Conservation (phyloP, 1,140 invertebrate genomes). For the Heliconius hermathena region DNA sequence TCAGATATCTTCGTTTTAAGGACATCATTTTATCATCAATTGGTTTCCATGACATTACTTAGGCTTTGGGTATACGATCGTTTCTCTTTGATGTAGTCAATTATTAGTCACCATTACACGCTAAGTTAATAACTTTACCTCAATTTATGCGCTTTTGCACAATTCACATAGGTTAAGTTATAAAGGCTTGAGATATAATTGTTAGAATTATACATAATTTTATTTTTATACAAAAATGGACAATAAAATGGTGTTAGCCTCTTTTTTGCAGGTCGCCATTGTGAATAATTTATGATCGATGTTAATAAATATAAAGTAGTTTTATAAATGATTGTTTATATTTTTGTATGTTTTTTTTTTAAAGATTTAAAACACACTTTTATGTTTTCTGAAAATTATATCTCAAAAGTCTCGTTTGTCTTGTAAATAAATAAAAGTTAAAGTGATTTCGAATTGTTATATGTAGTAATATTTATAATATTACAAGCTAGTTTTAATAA, state of each 20-base stretch:
- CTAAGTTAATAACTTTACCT: constrained; percentile 74
- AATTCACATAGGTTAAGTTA: constrained; percentile 57
- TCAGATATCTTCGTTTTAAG: background rate
- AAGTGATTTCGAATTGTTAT: constrained; percentile 28
- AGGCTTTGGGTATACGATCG: constrained; percentile 52
- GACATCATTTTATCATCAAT: constrained; percentile 15
- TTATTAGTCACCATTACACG: constrained; percentile 78
- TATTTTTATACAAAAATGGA: background rate
- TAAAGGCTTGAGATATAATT: constrained; percentile 12
- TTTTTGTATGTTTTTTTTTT: constrained; percentile 2
- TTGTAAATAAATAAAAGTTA: constrained; percentile 23
- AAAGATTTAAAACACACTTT: background rate
- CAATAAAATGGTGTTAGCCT: constrained; percentile 4
- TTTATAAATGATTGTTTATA: background rate
- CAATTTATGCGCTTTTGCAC: constrained; percentile 77
- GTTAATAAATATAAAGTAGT: background rate
- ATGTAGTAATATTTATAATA: constrained; percentile 12
- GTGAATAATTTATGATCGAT: background rate
- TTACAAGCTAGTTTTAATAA: constrained; percentile 17
- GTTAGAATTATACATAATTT: constrained; percentile 1
- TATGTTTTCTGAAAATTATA: constrained; percentile 5
- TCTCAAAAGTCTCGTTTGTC: background rate
- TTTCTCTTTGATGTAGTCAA: constrained; percentile 65
- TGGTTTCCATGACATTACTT: constrained; percentile 68
- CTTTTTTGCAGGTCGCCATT: background rate